Percentiles rank a stretch among this genome's conserved stretches.
These are phyloP conservation scores for Parochlus steinenii DNA, from an alignment of 2,888 invertebrate genomes.

Conservation along the genomic window DNA sequence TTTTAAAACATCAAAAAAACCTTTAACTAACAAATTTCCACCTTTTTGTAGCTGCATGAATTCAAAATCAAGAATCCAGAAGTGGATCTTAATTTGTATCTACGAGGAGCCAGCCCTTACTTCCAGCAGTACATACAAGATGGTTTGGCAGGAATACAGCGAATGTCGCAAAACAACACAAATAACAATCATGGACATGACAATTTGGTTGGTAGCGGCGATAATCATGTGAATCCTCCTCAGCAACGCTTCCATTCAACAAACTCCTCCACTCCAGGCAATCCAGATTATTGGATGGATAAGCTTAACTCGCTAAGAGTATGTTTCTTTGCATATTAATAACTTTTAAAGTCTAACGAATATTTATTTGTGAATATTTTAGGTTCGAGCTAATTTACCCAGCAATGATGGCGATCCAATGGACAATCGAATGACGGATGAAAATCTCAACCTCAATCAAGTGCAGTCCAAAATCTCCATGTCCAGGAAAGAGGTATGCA, in stretches of 20 bases:
- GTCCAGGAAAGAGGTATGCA: conserved; percentile 5
- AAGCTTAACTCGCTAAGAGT: conserved; percentile 24
- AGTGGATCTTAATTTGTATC: conserved; percentile 27
- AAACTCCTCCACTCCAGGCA: not conserved
- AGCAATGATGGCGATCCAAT: conserved; percentile 17
- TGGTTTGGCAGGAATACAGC: conserved; percentile 28
- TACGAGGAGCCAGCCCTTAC: conserved; percentile 28
- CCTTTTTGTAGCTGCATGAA: conserved; percentile 23
- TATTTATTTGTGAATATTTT: not conserved
- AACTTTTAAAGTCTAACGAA: not conserved
- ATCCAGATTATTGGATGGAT: conserved; percentile 30
- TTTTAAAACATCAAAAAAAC: too few species aligned
- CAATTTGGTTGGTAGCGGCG: not conserved
- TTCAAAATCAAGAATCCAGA: conserved; percentile 30
- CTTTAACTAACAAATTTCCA: too few species aligned
- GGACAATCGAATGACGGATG: conserved; percentile 30
- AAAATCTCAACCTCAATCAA: conserved; percentile 29
- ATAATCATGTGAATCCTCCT: not conserved
- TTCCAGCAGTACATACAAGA: conserved; percentile 31
- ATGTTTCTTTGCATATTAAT: conserved; percentile 11
- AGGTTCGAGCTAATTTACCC: conserved; percentile 13
- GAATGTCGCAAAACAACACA: conserved; percentile 13
- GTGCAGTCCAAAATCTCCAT: conserved; percentile 13
- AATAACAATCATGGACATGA: conserved; percentile 4
- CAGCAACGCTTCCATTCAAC: conserved; percentile 1